phyloP scores from a whole-genome alignment of 1,140 invertebrate genomes.

The Leptopilina boulardi region DNA sequence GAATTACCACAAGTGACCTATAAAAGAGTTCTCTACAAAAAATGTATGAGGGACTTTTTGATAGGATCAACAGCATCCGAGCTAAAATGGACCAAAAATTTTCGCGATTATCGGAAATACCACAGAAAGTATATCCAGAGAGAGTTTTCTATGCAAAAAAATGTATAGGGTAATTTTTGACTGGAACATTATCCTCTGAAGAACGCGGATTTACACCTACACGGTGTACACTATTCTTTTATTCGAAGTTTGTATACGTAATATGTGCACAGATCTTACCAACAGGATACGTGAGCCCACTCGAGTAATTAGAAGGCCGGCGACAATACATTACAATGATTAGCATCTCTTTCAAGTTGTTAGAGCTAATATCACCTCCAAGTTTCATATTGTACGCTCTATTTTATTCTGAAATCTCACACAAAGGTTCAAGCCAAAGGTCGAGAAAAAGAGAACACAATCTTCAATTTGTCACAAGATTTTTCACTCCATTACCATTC shows the following conservation, averaged over 20 bases:
- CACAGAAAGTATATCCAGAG: too few relatives aligned
- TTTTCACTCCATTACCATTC: too few relatives aligned
- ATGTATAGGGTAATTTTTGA: too few relatives aligned
- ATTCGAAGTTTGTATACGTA: constrained; percentile 35
- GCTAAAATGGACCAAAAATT: too few relatives aligned
- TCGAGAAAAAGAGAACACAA: neutral
- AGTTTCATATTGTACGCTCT: constrained; percentile 16
- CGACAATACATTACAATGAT: constrained; percentile 67
- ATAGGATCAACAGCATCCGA: too few relatives aligned
- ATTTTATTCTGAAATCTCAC: neutral
- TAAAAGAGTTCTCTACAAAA: too few relatives aligned
- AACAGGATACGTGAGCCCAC: constrained; percentile 31
- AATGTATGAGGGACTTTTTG: too few relatives aligned
- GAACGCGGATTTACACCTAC: constrained; percentile 38
- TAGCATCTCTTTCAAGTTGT: constrained; percentile 62
- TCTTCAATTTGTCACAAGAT: neutral
- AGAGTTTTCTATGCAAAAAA: too few relatives aligned
- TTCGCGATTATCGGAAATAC: too few relatives aligned
- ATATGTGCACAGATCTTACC: constrained; percentile 32
- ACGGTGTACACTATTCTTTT: constrained; percentile 46
- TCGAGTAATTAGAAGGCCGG: constrained; percentile 66
- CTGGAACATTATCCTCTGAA: too few relatives aligned
- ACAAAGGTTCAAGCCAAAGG: neutral
- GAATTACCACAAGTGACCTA: too few relatives aligned
- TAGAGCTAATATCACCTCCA: constrained; percentile 36